Evolutionary conservation across 92 coral and sea anemone species (phyloP).

Genomic region (Paragorgia papillata): DNA sequence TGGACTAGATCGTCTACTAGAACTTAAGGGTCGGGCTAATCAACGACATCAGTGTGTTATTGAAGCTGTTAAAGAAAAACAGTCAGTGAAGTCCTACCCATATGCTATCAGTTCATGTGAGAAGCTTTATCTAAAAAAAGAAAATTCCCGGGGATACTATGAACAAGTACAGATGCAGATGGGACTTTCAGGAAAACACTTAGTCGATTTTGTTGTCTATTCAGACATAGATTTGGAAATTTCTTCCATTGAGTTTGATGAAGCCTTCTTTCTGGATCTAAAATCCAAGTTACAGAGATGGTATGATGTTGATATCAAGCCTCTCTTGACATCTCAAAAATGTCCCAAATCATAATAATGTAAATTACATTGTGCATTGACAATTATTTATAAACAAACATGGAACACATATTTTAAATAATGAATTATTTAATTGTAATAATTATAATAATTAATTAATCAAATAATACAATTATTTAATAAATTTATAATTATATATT

Average conservation of each 20-base stretch:
- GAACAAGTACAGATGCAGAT: conserved; percentile 36
- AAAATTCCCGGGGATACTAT: conserved; percentile 3
- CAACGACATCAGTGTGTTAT: conserved; percentile 11
- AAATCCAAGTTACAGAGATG: conserved; percentile 17
- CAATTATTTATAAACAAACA: not conserved
- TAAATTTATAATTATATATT: not conserved
- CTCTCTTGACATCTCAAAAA: conserved; percentile 14
- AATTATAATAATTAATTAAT: no score
- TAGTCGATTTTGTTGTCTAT: conserved; percentile 23
- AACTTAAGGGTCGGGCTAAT: conserved; percentile 11
- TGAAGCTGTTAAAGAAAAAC: conserved; percentile 3
- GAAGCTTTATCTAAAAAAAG: conserved; percentile 3
- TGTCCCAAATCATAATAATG: not conserved
- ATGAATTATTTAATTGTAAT: no score
- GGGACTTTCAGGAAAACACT: conserved; percentile 19
- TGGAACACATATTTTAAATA: not conserved
- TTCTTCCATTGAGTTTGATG: conserved; percentile 2
- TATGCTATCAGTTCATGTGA: not conserved
- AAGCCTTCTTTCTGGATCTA: conserved; percentile 24
- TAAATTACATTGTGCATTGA: no score
- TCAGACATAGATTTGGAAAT: conserved; percentile 10
- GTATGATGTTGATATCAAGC: conserved; percentile 15
- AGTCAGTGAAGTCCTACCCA: conserved; percentile 10
- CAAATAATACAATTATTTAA: not conserved
- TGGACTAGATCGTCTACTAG: not conserved